Conservation (phyloP, 2,888 invertebrate genomes). For the Drosophila lacicola region DNA sequence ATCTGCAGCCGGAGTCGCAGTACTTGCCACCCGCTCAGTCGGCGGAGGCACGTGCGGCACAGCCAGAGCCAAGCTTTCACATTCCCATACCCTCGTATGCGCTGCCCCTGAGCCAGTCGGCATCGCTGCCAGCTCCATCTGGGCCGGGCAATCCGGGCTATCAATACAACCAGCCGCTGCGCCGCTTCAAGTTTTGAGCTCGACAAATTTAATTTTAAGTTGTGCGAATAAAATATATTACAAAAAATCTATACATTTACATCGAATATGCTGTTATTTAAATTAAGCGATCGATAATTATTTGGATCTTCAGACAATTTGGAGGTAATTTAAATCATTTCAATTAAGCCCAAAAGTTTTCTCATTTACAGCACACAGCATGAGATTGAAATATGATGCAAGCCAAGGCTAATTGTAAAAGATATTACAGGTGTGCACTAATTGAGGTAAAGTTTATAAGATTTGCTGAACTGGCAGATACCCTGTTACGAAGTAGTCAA, state of each 20-base stretch:
- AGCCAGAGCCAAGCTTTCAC: slow-evolving; percentile 44
- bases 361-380: background rate
- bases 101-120: slow-evolving; percentile 58
- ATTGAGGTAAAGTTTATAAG: background rate
- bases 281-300: background rate
- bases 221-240: slow-evolving; percentile 46
- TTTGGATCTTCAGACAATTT: background rate
- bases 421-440: background rate
- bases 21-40: slow-evolving; percentile 59
- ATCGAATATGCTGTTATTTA: background rate
- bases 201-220: slow-evolving; percentile 46
- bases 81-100: slow-evolving; percentile 82
- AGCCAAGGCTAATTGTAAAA: slow-evolving; percentile 1
- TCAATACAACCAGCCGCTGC: slow-evolving; percentile 65
- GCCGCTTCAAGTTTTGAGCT: slow-evolving; percentile 58
- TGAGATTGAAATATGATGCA: background rate
- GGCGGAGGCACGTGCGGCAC: slow-evolving; percentile 35
- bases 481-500: too few relatives aligned
- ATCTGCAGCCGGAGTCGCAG: slow-evolving; percentile 45
- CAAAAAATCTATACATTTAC: slow-evolving; percentile 20
- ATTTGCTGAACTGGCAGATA: background rate
- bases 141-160: slow-evolving; percentile 55
- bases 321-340: background rate
- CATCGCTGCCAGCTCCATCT: slow-evolving; percentile 24
- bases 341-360: background rate